Evolutionary conservation across 2,113 vertebrate genomes (phyloP).

Genomic region (Pogona vitticeps): DNA sequence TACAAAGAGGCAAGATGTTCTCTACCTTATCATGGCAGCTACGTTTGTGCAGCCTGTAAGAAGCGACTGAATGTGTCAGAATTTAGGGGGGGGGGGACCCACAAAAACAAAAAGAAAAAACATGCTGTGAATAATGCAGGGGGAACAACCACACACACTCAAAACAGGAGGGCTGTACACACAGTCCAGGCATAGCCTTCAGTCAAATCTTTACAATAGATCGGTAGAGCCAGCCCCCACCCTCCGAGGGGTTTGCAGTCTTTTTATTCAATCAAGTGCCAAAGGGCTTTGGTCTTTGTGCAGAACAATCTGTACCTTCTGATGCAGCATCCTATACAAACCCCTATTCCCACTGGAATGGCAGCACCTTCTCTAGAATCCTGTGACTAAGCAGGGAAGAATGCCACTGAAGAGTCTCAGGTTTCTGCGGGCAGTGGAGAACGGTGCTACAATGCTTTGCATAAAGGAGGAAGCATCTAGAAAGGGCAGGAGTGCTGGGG

Average conservation of each 20-base stretch:
- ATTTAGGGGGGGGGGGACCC: not conserved
- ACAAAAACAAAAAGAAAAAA: conserved; percentile 42
- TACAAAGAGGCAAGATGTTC: conserved; percentile 72
- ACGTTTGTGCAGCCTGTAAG: conserved; percentile 66
- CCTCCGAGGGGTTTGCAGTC: not conserved
- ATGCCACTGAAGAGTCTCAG: too few species aligned
- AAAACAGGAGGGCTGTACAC: conserved; percentile 9
- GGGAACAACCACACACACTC: not conserved
- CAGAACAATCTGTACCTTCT: not conserved
- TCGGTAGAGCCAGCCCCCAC: conserved; percentile 34
- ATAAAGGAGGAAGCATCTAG: too few species aligned
- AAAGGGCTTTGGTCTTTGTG: not conserved
- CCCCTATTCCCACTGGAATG: conserved; percentile 19
- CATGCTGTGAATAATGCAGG: not conserved
- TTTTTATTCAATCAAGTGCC: not conserved
- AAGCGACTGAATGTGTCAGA: conserved; percentile 69
- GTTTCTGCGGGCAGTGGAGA: too few species aligned
- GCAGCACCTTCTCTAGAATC: not conserved
- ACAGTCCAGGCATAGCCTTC: not conserved
- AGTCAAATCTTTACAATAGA: conserved; percentile 63
- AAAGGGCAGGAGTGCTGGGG: too few species aligned
- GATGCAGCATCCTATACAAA: not conserved
- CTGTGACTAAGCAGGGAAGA: not conserved
- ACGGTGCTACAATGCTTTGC: too few species aligned
- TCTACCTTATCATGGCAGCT: conserved; percentile 71